These are phyloP conservation scores for Grapholita molesta DNA, from an alignment of 1,140 invertebrate species.

Conservation along the genomic window DNA sequence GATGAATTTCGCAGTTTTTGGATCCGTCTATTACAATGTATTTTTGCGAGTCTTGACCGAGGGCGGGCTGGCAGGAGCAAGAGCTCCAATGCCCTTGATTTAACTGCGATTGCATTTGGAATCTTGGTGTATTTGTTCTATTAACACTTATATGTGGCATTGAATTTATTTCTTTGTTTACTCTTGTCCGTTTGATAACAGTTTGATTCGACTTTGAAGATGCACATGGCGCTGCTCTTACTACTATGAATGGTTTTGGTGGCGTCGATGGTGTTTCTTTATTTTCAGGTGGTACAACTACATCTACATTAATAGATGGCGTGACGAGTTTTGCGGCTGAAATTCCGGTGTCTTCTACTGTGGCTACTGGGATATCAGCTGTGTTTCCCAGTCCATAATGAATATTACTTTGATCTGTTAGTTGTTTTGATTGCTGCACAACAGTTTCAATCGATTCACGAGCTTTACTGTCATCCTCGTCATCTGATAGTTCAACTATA, in stretches of 20 bases:
- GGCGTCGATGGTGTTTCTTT: neutral
- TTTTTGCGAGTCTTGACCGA: too few species aligned
- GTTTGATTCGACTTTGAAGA: neutral
- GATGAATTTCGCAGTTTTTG: neutral
- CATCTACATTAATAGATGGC: neutral
- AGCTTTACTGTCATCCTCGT: slow-evolving; percentile 14
- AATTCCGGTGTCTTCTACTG: neutral
- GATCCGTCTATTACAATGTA: neutral
- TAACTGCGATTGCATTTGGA: neutral
- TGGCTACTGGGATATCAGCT: neutral
- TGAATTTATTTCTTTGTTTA: neutral
- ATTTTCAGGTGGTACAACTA: neutral
- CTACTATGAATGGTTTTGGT: neutral
- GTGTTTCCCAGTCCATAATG: neutral
- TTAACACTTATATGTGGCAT: neutral
- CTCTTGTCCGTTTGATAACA: neutral
- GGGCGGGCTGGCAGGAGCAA: neutral
- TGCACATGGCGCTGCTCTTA: neutral
- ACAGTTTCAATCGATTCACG: slow-evolving; percentile 23
- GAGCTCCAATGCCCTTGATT: neutral
- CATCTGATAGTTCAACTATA: neutral
- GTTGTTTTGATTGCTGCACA: slow-evolving; percentile 10
- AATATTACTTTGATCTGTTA: neutral
- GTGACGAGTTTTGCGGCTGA: neutral
- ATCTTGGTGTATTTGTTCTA: neutral